These are phyloP conservation scores for Eutolmus rufibarbis DNA, from an alignment of 2,888 invertebrate species.

Conservation along the genomic window DNA sequence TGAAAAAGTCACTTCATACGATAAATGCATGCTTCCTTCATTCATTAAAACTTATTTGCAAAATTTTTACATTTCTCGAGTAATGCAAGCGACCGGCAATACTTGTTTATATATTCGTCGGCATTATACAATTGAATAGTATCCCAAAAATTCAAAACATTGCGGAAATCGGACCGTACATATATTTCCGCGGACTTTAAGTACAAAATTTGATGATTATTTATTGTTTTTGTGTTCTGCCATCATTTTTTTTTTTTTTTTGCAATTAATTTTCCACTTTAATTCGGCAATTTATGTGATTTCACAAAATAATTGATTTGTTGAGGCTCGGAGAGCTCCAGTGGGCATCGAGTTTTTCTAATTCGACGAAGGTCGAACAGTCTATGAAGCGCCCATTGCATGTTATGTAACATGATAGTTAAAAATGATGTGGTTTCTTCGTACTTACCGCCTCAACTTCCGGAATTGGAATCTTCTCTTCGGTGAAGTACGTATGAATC, in stretches of 20 bases:
- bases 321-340: not conserved
- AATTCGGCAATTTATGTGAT: not conserved
- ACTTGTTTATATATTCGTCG: too few relatives aligned
- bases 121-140: too few relatives aligned
- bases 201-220: not conserved
- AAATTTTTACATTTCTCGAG: too few relatives aligned
- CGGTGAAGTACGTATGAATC: constrained; percentile 68
- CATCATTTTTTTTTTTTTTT: not conserved
- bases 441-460: constrained; percentile 64
- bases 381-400: not conserved
- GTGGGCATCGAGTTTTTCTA: not conserved
- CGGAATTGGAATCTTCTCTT: constrained; percentile 69
- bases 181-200: too few relatives aligned
- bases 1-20: too few relatives aligned
- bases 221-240: not conserved
- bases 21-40: too few relatives aligned
- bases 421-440: not conserved
- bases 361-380: not conserved
- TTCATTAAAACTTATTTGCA: too few relatives aligned
- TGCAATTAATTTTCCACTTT: not conserved
- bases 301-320: not conserved
- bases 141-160: not conserved
- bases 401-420: not conserved
- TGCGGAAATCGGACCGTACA: not conserved
- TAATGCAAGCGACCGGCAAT: too few relatives aligned